Evolutionary conservation across 2,113 vertebrate species (phyloP).

Genomic region (Macquaria australasica): DNA sequence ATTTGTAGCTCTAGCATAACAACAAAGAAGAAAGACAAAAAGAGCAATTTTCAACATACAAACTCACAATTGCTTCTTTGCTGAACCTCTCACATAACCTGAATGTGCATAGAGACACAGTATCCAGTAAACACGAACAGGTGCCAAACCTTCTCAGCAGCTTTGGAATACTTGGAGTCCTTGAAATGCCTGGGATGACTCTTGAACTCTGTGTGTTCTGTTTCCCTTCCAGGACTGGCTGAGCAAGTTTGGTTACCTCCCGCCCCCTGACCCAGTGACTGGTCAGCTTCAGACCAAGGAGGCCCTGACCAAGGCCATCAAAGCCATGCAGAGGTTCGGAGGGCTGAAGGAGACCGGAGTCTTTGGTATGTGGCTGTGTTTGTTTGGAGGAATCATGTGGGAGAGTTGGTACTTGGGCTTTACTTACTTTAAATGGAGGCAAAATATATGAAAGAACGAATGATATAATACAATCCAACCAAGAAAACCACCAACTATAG

Average conservation of each 20-base stretch:
- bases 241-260: conserved; percentile 95
- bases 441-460: neutral
- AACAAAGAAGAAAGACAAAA: neutral
- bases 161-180: conserved; percentile 40
- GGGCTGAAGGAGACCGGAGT: conserved; percentile 92
- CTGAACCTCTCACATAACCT: neutral
- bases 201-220: conserved; percentile 43
- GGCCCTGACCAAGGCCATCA: conserved; percentile 92
- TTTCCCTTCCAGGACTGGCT: conserved; percentile 92
- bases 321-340: conserved; percentile 95
- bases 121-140: conserved; percentile 55
- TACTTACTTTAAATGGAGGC: neutral
- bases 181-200: conserved; percentile 45
- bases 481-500: neutral
- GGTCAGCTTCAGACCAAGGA: conserved; percentile 94
- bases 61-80: neutral
- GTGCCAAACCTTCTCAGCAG: conserved; percentile 34
- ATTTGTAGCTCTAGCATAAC: neutral
- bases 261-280: conserved; percentile 87
- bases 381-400: neutral
- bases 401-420: neutral
- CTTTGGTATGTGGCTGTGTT: conserved; percentile 85
- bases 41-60: neutral
- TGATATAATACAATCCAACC: neutral
- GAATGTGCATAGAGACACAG: neutral